A percentile compares a stretch with the other conserved stretches of the same genome.
Evolutionary conservation across 2,888 invertebrate species (phyloP).

Genomic region (Pherbina coryleti): DNA sequence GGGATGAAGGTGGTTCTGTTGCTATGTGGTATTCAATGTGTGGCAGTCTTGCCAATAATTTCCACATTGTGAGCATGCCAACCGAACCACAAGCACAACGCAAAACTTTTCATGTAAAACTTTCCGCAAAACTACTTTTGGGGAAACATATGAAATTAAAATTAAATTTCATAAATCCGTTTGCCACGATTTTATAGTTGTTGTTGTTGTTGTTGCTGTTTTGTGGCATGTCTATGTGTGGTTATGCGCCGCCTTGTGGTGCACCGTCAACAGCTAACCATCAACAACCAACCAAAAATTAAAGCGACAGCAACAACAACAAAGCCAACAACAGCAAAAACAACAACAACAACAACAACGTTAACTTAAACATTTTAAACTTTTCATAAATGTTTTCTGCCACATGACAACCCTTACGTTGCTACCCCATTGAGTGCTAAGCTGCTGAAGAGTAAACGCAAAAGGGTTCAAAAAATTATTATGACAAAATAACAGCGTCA

Average conservation of each 20-base stretch:
- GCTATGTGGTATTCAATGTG: no score
- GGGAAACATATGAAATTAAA: slow-evolving; percentile 49
- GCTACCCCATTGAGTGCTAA: neutral
- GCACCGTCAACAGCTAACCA: neutral
- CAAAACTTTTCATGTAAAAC: no score
- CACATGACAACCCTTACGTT: neutral
- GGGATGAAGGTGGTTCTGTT: no score
- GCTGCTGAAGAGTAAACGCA: slow-evolving; percentile 7
- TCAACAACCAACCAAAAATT: neutral
- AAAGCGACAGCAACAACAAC: slow-evolving; percentile 4
- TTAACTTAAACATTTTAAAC: neutral
- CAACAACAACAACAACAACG: slow-evolving; percentile 9
- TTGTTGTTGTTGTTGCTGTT: neutral
- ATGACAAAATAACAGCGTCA: slow-evolving; percentile 19
- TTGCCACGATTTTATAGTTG: neutral
- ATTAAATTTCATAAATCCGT: slow-evolving; percentile 51
- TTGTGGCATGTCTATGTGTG: slow-evolving; percentile 1
- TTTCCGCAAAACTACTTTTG: neutral
- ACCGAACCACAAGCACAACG: no score
- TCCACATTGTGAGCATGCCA: no score
- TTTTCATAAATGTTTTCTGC: neutral
- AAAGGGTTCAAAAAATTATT: slow-evolving; percentile 16
- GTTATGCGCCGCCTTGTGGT: neutral
- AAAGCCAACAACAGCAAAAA: neutral
- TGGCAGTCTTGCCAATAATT: no score